Evolutionary conservation across 2,888 invertebrate genomes (phyloP), one percentile per base, ranked within the genome.

Genomic region (Meteorus colon): DNA sequence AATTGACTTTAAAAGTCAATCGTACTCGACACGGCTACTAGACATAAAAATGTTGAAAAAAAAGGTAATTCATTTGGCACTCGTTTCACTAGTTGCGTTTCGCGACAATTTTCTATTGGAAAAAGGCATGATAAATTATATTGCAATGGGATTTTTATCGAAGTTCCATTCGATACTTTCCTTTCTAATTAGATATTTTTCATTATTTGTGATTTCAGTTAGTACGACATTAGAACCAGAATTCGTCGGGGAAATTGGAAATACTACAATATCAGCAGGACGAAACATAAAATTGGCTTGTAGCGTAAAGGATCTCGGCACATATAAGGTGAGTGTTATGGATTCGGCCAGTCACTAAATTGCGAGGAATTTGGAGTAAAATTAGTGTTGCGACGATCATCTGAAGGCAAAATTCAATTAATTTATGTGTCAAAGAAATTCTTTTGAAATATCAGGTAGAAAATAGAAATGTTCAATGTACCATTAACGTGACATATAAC

Each of bases 211-310:
- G 91, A 90, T 94, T 94, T 79, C 93, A 95, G 93, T 91, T 82
- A 93, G 94, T 82, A 92, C 93, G 37, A 75, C 84, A 81, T 95
- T 95, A 86, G 97, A 97, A 90, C 97, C 97, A 1, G 96, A 96
- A 90, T 97, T 97, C 90, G 94, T 96, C 77, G 96, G 96, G 90
- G 93, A 95, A 85, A 97, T 97, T 86, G 95, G 96, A 89, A 97
- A 97, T 91, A 95, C 96, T 84, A 97, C 97, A 73, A 96, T 96
- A 81, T 95, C 97, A 78, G 96, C 96, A 78, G 97, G 97, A 81
- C 93, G 97, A 83, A 96, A 94, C 90, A 96, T 97, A 85, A 96
- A 95, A 87, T 93, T 97, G 84, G 95, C 96, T 74, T 97, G 97
- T 90, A 95, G 96, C 51, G 97, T 97, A 84, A 96, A 96, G 90